Percentiles rank a stretch among this genome's conserved stretches.
These are phyloP conservation scores for Apantesis nais DNA, from an alignment of 2,888 invertebrate species.

Conservation along the genomic window DNA sequence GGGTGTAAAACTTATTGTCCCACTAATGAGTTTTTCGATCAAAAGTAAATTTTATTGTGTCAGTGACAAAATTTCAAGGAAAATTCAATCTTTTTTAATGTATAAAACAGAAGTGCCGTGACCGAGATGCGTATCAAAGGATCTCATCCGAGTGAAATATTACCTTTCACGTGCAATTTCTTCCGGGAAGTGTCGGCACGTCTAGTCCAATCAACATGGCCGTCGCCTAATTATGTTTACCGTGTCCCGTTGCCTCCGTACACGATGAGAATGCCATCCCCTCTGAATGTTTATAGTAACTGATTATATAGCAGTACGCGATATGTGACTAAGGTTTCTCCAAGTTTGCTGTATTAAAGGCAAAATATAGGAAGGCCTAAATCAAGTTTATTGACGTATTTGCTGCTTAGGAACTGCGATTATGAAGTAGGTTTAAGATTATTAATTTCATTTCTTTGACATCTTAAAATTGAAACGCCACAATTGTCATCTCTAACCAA, in stretches of 20 bases:
- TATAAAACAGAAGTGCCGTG: slow-evolving; percentile 53
- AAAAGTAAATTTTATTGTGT: slow-evolving; percentile 34
- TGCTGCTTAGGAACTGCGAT: slow-evolving; percentile 8
- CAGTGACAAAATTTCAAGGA: slow-evolving; percentile 18
- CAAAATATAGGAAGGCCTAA: slow-evolving; percentile 29
- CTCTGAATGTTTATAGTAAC: slow-evolving; percentile 58
- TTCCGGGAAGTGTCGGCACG: slow-evolving; percentile 61
- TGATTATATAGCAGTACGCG: slow-evolving; percentile 51
- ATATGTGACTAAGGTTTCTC: slow-evolving; percentile 38
- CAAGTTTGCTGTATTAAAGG: slow-evolving; percentile 18
- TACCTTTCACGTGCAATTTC: slow-evolving; percentile 70
- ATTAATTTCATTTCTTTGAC: slow-evolving; percentile 31
- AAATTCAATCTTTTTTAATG: slow-evolving; percentile 48
- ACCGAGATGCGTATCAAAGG: slow-evolving; percentile 60
- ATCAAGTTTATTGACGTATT: slow-evolving; percentile 30
- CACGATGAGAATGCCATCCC: slow-evolving; percentile 56
- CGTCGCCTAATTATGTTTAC: slow-evolving; percentile 76
- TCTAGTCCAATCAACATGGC: slow-evolving; percentile 72
- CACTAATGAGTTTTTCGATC: slow-evolving; percentile 29
- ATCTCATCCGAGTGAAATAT: slow-evolving; percentile 66
- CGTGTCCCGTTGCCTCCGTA: slow-evolving; percentile 58
- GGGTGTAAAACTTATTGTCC: slow-evolving; percentile 35
- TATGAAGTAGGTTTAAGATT: not conserved
- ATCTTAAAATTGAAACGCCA: slow-evolving; percentile 33
- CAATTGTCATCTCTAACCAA: slow-evolving; percentile 60